Evolutionary conservation across 2,113 vertebrate species (phyloP).

Genomic region (Oceanodroma tethys): DNA sequence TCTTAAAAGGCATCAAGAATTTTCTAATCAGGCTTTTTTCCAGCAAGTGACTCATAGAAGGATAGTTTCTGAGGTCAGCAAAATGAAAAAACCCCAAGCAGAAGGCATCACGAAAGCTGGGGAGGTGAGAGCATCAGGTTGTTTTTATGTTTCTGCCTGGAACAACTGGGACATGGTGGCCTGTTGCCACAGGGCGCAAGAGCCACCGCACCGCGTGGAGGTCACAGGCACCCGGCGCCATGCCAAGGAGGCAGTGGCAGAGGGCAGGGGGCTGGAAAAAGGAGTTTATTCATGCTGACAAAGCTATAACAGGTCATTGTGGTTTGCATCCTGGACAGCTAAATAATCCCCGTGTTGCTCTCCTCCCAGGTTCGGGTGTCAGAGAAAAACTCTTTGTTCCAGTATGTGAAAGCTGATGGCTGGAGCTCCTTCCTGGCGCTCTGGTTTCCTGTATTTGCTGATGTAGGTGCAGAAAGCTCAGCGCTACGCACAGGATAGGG

Average conservation of each 20-base stretch:
- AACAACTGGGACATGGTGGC: accelerated
- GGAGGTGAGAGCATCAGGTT: not conserved
- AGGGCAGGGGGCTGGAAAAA: not conserved
- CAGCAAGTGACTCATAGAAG: not conserved
- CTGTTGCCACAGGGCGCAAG: not conserved
- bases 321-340: not conserved
- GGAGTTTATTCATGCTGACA: not conserved
- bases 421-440: not conserved
- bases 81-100: not conserved
- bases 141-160: not conserved
- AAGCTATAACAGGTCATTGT: not conserved
- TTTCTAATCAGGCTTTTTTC: not conserved
- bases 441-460: not conserved
- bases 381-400: not conserved
- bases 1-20: not conserved
- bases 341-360: not conserved
- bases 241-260: not conserved
- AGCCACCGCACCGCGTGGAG: accelerated
- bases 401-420: not conserved
- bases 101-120: not conserved
- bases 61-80: not conserved
- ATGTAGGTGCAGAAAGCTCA: not conserved
- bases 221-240: accelerated
- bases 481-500: not conserved
- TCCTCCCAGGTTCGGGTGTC: not conserved